A percentile compares a stretch with the other conserved stretches of the same genome.
phyloP scores from a whole-genome alignment of 2,888 invertebrate species.

The Phyllotreta striolata region DNA sequence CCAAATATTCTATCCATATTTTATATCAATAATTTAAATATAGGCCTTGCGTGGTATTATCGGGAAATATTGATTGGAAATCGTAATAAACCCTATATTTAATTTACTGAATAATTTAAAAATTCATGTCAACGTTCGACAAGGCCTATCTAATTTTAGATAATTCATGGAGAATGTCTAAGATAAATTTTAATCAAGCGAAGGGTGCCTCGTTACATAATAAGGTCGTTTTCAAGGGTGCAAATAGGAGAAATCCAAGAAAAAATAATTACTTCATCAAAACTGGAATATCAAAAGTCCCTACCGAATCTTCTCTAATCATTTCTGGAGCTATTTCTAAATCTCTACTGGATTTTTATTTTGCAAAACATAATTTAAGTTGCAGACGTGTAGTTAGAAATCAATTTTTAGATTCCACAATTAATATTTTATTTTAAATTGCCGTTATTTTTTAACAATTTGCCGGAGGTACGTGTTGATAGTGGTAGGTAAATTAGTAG shows the following conservation, averaged over 20 bases:
- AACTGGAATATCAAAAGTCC: neutral
- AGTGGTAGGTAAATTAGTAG: neutral
- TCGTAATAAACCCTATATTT: slow-evolving; percentile 1
- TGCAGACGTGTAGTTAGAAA: too few species aligned
- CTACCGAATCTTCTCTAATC: neutral
- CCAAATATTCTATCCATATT: neutral
- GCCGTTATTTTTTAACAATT: too few species aligned
- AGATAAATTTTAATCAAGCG: neutral
- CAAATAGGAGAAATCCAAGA: too few species aligned
- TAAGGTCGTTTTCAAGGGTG: slow-evolving; percentile 5
- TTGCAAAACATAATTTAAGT: too few species aligned
- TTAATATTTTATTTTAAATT: too few species aligned
- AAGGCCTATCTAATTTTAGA: slow-evolving; percentile 4
- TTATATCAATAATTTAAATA: neutral
- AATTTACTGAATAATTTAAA: slow-evolving; percentile 16
- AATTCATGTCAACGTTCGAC: slow-evolving; percentile 8
- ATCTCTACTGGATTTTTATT: too few species aligned
- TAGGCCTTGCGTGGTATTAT: neutral
- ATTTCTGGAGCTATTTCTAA: too few species aligned
- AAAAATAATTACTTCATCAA: too few species aligned
- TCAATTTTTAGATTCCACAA: too few species aligned
- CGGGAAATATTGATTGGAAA: slow-evolving; percentile 15
- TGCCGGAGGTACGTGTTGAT: too few species aligned
- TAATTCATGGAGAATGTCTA: neutral
- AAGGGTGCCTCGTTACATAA: neutral